These are phyloP conservation scores for Characodon lateralis DNA, from an alignment of 2,797 vertebrate species.

Conservation along the genomic window DNA sequence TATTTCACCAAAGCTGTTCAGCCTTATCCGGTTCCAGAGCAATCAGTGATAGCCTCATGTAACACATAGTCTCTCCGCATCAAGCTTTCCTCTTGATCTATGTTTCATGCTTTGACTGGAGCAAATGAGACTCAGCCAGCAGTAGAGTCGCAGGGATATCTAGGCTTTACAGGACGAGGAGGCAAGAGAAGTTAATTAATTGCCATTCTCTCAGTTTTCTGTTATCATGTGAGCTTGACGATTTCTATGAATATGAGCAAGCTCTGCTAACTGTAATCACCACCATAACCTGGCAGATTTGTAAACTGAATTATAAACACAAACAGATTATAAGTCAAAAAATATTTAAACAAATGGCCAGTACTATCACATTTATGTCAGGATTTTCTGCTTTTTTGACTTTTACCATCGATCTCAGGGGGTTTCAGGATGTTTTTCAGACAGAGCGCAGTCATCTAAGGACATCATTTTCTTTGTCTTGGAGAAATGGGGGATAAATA, in stretches of 20 bases:
- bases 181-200: conserved; percentile 58
- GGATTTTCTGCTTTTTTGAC: neutral
- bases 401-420: neutral
- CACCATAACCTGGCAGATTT: neutral
- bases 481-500: conserved; percentile 7
- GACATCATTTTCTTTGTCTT: neutral
- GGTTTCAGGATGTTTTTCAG: neutral
- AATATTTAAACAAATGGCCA: neutral
- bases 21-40: conserved; percentile 54
- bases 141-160: conserved; percentile 49
- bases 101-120: conserved; percentile 66
- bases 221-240: conserved; percentile 40
- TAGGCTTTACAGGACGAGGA: conserved; percentile 46
- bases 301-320: neutral
- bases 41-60: conserved; percentile 57
- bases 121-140: conserved; percentile 28
- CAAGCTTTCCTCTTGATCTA: conserved; percentile 74
- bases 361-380: neutral
- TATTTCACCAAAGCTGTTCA: conserved; percentile 45
- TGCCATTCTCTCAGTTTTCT: conserved; percentile 57
- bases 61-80: conserved; percentile 46
- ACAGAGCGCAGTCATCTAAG: conserved; percentile 18
- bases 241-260: neutral
- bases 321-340: neutral
- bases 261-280: neutral